A percentile compares a stretch with the other conserved stretches of the same genome.
These are phyloP conservation scores for Tenthredo scrophulariae DNA, from an alignment of 2,888 invertebrate genomes.

Conservation along the genomic window DNA sequence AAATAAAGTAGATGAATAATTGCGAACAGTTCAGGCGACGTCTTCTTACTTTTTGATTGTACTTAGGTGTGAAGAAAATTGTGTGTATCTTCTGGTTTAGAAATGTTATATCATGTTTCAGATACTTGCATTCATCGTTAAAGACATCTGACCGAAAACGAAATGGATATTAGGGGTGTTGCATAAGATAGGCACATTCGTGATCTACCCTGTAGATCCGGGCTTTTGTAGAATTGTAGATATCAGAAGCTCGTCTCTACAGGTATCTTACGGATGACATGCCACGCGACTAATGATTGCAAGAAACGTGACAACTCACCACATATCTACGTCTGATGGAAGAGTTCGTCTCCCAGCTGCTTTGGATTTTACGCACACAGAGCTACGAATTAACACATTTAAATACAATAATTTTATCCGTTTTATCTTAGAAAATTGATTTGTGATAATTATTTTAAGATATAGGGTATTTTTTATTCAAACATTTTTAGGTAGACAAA, in stretches of 20 bases:
- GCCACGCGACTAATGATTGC: constrained; percentile 84
- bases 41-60: background rate
- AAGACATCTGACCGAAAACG: constrained; percentile 42
- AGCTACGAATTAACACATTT: background rate
- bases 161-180: constrained; percentile 47
- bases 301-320: constrained; percentile 51
- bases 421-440: background rate
- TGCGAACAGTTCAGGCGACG: background rate
- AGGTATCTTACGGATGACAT: constrained; percentile 99
- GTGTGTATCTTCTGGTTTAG: background rate
- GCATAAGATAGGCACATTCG: constrained; percentile 89
- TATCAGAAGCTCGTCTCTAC: constrained; percentile 99
- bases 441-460: background rate
- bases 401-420: background rate
- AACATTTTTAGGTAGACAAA: background rate
- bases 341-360: background rate
- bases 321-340: background rate
- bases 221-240: constrained; percentile 94
- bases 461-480: background rate
- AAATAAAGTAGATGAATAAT: background rate
- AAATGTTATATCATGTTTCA: constrained; percentile 55
- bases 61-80: background rate
- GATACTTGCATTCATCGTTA: constrained; percentile 30
- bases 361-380: background rate
- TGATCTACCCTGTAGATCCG: constrained; percentile 99